Base-by-base conservation (phyloP, 2,888 invertebrate species). In the Seira sanloemensis region DNA sequence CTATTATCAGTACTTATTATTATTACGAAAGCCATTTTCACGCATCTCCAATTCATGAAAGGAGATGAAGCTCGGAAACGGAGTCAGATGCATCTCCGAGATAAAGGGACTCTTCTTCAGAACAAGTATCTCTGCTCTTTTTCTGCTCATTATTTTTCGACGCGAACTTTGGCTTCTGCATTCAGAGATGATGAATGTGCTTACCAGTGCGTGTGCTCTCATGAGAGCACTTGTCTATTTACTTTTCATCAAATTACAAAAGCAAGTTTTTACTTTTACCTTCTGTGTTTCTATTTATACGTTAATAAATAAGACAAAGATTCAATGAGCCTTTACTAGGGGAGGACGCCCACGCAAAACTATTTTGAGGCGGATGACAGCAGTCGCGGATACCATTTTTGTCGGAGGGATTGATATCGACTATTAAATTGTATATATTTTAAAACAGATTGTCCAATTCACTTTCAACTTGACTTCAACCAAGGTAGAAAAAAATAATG, bases 1-100 rank as follows among this genome's bases (percentile, higher is more conserved):
- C 50, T 50, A 50, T 50, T 50, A 50, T 50, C 50, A 50, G 12
- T 37, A 37, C 50, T n/a, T 50, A n/a, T 7, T 50, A 2, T 7
- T 50, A 50, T 50, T 50, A 50, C 50, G 50, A 50, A 50, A 50
- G 50, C n/a, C 50, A 50, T 50, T 50, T 50, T 50, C 50, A 50
- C 50, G 50, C 50, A 50, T 50, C 50, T 50, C n/a, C 50, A 50
- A 50, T 50, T 50, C 50, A 50, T 50, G 2, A 50, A n/a, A 50
- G 16, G n/a, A 12, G 50, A 50, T 50, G 16, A 50, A 50, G n/a
- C n/a, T n/a, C n/a, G n/a, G n/a, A n/a, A n/a, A n/a, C n/a, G n/a
- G n/a, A n/a, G n/a, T 50, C 50, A 50, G 16, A 37, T 37, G n/a
- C n/a, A n/a, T n/a, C n/a, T n/a, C 37, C 37, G n/a, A 50, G 50